phyloP scores from a whole-genome alignment of 2,888 invertebrate genomes.

The Lepeophtheirus nordmannii region DNA sequence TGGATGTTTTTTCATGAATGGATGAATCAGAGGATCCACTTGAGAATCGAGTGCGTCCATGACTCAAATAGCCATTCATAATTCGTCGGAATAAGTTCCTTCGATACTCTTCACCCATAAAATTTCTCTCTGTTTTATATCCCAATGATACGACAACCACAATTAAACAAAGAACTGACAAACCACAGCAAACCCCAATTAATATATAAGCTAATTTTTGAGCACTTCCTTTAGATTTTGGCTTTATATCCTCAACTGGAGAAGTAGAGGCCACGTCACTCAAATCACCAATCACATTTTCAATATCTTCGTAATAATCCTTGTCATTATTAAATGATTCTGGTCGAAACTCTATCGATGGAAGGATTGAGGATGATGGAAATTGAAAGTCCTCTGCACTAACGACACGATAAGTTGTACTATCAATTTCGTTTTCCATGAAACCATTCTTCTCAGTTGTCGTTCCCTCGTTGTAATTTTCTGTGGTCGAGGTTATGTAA shows the following conservation, averaged over 20 bases:
- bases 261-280: neutral
- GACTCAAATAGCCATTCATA: neutral
- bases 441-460: neutral
- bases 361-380: neutral
- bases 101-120: neutral
- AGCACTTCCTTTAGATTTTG: neutral
- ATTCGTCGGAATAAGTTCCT: neutral
- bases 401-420: neutral
- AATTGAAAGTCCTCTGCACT: neutral
- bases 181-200: slow-evolving; percentile 13
- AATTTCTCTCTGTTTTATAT: slow-evolving; percentile 11
- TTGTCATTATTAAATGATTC: neutral
- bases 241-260: neutral
- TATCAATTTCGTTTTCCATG: neutral
- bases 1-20: neutral
- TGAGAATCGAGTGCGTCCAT: neutral
- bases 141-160: slow-evolving; percentile 12
- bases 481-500: neutral
- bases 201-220: slow-evolving; percentile 17
- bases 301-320: neutral
- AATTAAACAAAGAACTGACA: slow-evolving; percentile 13
- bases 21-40: neutral
- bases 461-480: neutral
- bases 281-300: neutral
- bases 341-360: neutral